Conservation (phyloP, 2,797 vertebrate species). For the Mionectes olivaceus region DNA sequence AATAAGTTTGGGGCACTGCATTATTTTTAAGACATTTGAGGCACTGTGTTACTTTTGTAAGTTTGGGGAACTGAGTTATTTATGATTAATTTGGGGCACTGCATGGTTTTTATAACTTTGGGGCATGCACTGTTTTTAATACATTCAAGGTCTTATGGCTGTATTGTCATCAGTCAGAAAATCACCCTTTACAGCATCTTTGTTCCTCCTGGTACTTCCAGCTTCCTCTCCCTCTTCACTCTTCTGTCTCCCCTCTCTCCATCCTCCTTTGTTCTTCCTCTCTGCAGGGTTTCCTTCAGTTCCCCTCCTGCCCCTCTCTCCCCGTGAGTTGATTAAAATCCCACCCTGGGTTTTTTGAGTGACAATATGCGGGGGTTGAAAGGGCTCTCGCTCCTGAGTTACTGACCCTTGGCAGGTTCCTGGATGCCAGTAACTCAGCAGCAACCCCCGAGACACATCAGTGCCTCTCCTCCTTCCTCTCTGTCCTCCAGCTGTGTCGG, state of each 20-base stretch:
- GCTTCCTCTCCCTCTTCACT: neutral
- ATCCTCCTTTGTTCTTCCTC: neutral
- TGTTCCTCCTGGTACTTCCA: neutral
- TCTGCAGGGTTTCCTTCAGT: fast-evolving
- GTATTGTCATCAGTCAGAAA: fast-evolving
- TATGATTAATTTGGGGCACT: neutral
- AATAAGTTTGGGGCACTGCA: neutral
- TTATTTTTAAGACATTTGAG: neutral
- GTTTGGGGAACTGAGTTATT: too few species aligned
- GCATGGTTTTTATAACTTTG: neutral
- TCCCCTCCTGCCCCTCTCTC: neutral
- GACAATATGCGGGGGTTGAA: neutral
- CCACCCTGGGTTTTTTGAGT: neutral
- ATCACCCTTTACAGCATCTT: neutral
- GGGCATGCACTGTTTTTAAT: neutral
- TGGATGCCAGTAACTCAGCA: neutral
- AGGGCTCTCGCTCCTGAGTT: neutral
- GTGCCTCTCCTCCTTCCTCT: neutral
- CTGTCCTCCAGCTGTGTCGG: fast-evolving
- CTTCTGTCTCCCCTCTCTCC: too few species aligned
- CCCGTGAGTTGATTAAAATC: neutral
- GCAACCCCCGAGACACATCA: fast-evolving
- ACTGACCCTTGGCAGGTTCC: fast-evolving
- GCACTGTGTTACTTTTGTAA: neutral
- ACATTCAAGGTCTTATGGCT: neutral